Percentiles rank a stretch among this genome's conserved stretches.
Evolutionary conservation across 2,113 vertebrate genomes (phyloP).

Genomic region (Plotosus lineatus): DNA sequence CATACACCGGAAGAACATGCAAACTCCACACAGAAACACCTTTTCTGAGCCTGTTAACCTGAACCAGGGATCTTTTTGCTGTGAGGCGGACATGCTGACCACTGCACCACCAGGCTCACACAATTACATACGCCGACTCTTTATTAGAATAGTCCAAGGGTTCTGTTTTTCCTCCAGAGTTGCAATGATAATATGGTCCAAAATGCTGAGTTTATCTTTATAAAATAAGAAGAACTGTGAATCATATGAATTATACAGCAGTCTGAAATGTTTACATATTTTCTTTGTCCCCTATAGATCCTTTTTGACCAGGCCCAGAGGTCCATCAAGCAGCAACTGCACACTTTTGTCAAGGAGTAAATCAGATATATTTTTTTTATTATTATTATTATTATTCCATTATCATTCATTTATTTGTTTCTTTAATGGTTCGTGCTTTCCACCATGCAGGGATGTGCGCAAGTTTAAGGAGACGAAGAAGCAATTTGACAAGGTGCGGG

Average conservation of each 20-base stretch:
- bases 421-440: not conserved
- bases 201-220: not conserved
- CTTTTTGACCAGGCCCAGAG: conserved; percentile 98
- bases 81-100: no score
- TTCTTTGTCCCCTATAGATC: conserved; percentile 76
- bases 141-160: not conserved
- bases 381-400: not conserved
- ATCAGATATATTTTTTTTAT: conserved; percentile 60
- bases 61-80: no score
- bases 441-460: conserved; percentile 83
- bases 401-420: not conserved
- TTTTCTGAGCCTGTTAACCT: no score
- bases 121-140: not conserved
- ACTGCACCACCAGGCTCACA: no score
- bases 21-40: no score
- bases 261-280: not conserved
- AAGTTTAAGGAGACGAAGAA: conserved; percentile 98
- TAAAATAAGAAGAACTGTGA: not conserved
- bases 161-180: not conserved
- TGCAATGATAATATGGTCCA: no score
- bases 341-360: conserved; percentile 98
- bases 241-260: not conserved
- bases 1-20: no score
- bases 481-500: conserved; percentile 94
- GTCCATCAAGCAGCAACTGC: conserved; percentile 96